Evolutionary conservation across 2,888 invertebrate genomes (phyloP).

Genomic region (Vandiemenella viatica): DNA sequence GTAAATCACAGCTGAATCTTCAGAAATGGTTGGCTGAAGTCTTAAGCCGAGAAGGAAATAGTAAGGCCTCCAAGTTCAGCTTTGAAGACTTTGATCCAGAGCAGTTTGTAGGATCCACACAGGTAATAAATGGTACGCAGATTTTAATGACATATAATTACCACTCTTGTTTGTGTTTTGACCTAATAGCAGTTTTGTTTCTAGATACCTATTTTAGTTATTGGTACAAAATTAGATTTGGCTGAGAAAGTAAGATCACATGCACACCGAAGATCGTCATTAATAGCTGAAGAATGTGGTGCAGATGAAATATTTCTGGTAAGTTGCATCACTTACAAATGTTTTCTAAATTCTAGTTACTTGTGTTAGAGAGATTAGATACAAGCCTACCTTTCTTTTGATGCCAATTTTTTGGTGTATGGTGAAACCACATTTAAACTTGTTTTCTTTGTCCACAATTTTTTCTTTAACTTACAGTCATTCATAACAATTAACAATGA

Average conservation of each 20-base stretch:
- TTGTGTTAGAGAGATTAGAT: too few species aligned
- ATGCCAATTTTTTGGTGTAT: too few species aligned
- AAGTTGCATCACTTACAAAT: too few species aligned
- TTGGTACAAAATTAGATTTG: slow-evolving; percentile 85
- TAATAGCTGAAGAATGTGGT: slow-evolving; percentile 75
- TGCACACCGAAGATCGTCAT: slow-evolving; percentile 44
- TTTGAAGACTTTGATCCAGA: slow-evolving; percentile 70
- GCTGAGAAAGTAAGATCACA: slow-evolving; percentile 57
- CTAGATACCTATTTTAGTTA: slow-evolving; percentile 81
- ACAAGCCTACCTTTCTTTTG: too few species aligned
- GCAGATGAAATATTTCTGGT: slow-evolving; percentile 86
- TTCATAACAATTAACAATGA: too few species aligned
- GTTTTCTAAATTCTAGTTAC: too few species aligned
- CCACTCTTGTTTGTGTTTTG: not conserved
- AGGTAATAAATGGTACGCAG: too few species aligned
- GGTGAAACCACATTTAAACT: too few species aligned
- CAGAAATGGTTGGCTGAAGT: slow-evolving; percentile 88
- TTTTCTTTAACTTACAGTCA: too few species aligned
- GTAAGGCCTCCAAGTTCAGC: slow-evolving; percentile 25
- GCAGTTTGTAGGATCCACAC: slow-evolving; percentile 67
- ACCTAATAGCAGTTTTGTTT: slow-evolving; percentile 21
- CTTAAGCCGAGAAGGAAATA: slow-evolving; percentile 51
- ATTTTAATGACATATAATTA: not conserved
- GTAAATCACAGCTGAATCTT: slow-evolving; percentile 87
- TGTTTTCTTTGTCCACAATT: too few species aligned